These are phyloP conservation scores for Matsumyia berberina DNA, from an alignment of 2,888 invertebrate species.

Conservation along the genomic window DNA sequence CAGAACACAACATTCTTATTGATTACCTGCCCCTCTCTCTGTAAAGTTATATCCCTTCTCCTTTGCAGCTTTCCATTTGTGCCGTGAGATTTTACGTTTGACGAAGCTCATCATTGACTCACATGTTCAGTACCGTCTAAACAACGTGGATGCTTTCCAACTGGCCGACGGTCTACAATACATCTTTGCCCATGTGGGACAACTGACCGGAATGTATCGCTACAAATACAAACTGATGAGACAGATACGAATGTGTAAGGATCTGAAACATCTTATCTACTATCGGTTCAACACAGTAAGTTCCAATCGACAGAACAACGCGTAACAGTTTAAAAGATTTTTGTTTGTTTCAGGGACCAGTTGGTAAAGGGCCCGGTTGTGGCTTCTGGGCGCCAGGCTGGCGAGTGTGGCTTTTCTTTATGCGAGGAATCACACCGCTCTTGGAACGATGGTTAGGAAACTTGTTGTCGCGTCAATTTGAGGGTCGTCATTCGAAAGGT, in stretches of 20 bases:
- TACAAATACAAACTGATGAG: slow-evolving; percentile 99
- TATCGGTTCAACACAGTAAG: slow-evolving; percentile 98
- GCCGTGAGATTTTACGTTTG: slow-evolving; percentile 98
- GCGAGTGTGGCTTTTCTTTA: slow-evolving; percentile 99
- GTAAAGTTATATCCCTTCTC: slow-evolving; percentile 49
- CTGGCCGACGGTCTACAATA: slow-evolving; percentile 99
- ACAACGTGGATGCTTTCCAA: slow-evolving; percentile 99
- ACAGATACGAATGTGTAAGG: slow-evolving; percentile 99
- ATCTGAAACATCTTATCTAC: slow-evolving; percentile 99
- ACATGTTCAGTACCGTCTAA: slow-evolving; percentile 99
- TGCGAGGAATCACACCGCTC: slow-evolving; percentile 99
- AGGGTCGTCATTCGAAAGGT: slow-evolving; percentile 99
- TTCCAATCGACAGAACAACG: slow-evolving; percentile 75
- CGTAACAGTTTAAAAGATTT: slow-evolving; percentile 36
- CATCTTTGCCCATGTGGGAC: slow-evolving; percentile 99
- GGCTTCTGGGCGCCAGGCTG: slow-evolving; percentile 99
- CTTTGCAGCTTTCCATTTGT: slow-evolving; percentile 96
- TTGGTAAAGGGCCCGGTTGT: slow-evolving; percentile 99
- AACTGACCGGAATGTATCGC: slow-evolving; percentile 99
- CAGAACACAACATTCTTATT: neutral
- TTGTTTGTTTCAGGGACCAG: slow-evolving; percentile 89
- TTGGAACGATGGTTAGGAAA: slow-evolving; percentile 99
- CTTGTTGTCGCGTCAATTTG: slow-evolving; percentile 98
- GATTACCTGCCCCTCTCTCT: slow-evolving; percentile 26
- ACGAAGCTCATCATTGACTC: slow-evolving; percentile 99